A percentile compares a stretch with the other conserved stretches of the same genome.
Evolutionary conservation across 2,888 invertebrate genomes (phyloP).

Genomic region (Sericinus montela): DNA sequence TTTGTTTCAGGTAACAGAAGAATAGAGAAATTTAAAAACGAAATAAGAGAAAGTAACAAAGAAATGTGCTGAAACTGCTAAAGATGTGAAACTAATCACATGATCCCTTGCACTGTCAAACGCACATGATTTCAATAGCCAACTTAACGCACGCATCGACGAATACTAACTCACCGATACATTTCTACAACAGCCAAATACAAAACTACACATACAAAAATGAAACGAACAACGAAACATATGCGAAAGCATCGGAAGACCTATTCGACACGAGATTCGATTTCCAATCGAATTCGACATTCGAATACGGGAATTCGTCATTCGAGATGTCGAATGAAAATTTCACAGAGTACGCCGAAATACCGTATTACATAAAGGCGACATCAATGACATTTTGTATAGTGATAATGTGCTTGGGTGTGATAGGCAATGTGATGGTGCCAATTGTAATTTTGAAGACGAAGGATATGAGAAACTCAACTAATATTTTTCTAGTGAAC

Average conservation of each 20-base stretch:
- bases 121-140: conserved; percentile 71
- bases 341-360: conserved; percentile 75
- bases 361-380: conserved; percentile 92
- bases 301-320: conserved; percentile 39
- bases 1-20: conserved; percentile 24
- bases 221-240: conserved; percentile 33
- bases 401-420: conserved; percentile 92
- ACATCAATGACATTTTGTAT: conserved; percentile 94
- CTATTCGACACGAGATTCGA: conserved; percentile 30
- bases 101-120: conserved; percentile 35
- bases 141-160: conserved; percentile 54
- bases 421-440: conserved; percentile 95
- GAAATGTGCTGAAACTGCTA: conserved; percentile 16
- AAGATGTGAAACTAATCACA: conserved; percentile 52
- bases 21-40: neutral
- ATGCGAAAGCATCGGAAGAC: conserved; percentile 26
- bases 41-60: conserved; percentile 18
- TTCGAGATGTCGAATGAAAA: conserved; percentile 48
- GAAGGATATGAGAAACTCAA: conserved; percentile 96
- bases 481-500: conserved; percentile 96
- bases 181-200: conserved; percentile 34
- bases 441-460: conserved; percentile 94
- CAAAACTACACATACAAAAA: conserved; percentile 42
- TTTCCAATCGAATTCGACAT: conserved; percentile 30
- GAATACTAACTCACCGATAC: conserved; percentile 40